Conservation (phyloP, 2,113 vertebrate genomes). For the Crotalus horridus region DNA sequence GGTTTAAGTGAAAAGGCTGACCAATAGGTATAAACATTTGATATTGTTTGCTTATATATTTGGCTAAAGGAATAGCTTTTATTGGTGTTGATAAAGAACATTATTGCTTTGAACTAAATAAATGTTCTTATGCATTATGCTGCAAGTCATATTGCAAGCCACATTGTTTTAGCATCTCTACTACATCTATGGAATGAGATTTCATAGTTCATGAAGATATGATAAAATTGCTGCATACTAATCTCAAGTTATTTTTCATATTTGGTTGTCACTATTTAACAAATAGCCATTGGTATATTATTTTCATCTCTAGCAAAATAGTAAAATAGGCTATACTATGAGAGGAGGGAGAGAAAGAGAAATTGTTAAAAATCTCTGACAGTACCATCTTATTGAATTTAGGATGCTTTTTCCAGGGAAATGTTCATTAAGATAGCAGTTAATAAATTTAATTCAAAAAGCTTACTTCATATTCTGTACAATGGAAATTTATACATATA, state of each 20-base stretch:
- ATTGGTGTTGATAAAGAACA: neutral
- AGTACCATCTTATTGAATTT: neutral
- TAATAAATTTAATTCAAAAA: neutral
- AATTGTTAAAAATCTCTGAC: neutral
- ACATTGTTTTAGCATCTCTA: neutral
- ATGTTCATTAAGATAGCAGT: neutral
- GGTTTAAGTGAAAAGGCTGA: neutral
- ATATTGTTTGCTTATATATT: conserved; percentile 5
- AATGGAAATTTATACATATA: neutral
- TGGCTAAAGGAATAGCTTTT: conserved; percentile 2
- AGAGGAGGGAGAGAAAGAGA: neutral
- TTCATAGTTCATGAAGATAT: neutral
- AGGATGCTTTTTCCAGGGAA: neutral
- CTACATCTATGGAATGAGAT: neutral
- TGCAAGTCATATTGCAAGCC: neutral
- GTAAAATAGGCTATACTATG: neutral
- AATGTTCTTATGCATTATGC: conserved; percentile 5
- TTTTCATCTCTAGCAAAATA: neutral
- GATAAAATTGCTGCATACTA: neutral
- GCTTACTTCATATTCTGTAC: neutral
- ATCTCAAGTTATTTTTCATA: neutral
- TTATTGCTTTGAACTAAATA: conserved; percentile 24
- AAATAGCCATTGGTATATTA: conserved; percentile 1
- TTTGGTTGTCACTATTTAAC: conserved; percentile 4
- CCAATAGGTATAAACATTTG: neutral